phyloP scores from a whole-genome alignment of 2,113 vertebrate species.

The Syrrhaptes paradoxus region DNA sequence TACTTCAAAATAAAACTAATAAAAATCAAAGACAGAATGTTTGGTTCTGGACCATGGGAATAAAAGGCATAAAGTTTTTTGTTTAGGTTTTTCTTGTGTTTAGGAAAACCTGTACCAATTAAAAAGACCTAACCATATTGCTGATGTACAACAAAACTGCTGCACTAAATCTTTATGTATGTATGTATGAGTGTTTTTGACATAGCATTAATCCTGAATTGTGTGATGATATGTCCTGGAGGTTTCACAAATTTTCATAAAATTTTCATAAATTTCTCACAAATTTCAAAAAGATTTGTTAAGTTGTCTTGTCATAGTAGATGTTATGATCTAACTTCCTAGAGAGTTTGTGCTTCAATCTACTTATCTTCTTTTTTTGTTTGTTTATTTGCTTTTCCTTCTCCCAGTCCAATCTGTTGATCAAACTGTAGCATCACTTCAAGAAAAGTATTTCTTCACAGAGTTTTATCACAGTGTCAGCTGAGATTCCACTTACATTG shows the following conservation, averaged over 20 bases:
- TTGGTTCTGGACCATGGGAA: background rate
- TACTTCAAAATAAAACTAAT: background rate
- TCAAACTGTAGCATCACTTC: fast-evolving
- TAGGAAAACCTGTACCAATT: background rate
- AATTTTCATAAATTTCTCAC: background rate
- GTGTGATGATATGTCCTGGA: background rate
- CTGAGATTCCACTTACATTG: background rate
- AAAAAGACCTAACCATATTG: background rate
- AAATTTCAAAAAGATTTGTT: background rate
- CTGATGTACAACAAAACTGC: background rate
- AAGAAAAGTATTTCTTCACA: background rate
- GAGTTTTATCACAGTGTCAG: background rate
- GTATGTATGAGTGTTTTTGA: background rate
- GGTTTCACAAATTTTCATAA: background rate
- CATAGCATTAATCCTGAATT: background rate
- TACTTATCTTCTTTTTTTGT: background rate
- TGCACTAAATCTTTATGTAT: background rate
- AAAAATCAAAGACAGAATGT: background rate
- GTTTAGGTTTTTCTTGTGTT: background rate
- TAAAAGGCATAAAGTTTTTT: background rate
- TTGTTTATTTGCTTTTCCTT: background rate
- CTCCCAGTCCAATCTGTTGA: background rate
- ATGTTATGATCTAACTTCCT: background rate
- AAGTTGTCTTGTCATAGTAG: background rate
- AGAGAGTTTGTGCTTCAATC: background rate